Evolutionary conservation across 2,888 invertebrate genomes (phyloP).

Genomic region (Eutolmus rufibarbis): DNA sequence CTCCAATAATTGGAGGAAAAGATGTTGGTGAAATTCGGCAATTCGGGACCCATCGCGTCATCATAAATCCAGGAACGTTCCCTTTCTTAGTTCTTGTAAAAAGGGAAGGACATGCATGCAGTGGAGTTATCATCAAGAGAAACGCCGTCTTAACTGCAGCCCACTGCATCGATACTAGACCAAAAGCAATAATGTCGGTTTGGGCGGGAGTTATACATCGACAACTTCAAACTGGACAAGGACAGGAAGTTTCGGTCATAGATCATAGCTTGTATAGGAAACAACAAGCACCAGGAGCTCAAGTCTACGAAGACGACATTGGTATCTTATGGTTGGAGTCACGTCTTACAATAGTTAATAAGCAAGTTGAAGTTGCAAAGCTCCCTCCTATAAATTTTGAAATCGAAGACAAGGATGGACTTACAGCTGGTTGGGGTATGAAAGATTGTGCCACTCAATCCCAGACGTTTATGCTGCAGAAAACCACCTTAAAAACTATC

Average conservation of each 20-base stretch:
- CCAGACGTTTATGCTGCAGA: neutral
- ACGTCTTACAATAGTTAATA: neutral
- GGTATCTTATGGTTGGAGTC: neutral
- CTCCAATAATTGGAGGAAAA: neutral
- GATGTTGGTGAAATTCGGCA: neutral
- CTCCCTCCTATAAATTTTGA: neutral
- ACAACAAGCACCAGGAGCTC: neutral
- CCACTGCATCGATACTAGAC: neutral
- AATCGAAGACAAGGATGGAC: neutral
- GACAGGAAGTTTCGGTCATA: neutral
- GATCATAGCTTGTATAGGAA: neutral
- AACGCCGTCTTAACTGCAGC: neutral
- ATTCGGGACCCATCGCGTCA: neutral
- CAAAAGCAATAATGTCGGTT: neutral
- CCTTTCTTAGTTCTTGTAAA: neutral
- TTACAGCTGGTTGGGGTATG: neutral
- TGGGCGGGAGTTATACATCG: neutral
- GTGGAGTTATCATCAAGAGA: neutral
- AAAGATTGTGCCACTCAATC: neutral
- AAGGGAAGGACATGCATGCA: neutral
- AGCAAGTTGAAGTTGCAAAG: neutral
- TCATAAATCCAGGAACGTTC: neutral
- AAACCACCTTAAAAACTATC: neutral
- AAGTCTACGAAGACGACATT: neutral
- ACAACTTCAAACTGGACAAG: neutral